Base-by-base conservation (phyloP, 2,888 invertebrate genomes). In the Oxystoma pomonae region DNA sequence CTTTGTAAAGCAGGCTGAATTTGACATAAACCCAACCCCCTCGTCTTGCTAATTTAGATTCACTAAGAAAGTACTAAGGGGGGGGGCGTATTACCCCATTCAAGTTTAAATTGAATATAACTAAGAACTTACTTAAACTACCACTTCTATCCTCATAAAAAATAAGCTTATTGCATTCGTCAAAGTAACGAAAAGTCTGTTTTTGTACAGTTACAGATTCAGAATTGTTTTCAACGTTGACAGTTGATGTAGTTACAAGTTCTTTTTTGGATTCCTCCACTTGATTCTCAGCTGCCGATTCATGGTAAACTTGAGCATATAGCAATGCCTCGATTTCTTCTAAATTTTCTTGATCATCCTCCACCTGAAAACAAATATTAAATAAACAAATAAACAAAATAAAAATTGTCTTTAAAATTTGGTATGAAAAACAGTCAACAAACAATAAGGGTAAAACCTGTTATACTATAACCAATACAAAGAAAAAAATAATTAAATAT, bases 291-390 rank as follows among this genome's bases (percentile, higher is more conserved):
- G 35, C 35, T 12, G 3, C 5, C 5, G 35, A 35, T 35, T 35
- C 66, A 70, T 79, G 77, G 67, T 74, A 73, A 16, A 79, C 71
- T 71, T 79, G 77, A 63, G 77, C 75, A 66, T 79, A 78, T 19
- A 79, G 69, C 49, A 72, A 72, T 3, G 75, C 69, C 71, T 79
- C 78, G 18, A 78, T 55, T 20, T 78, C 77, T 65, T 77, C 75
- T 61, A 77, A 67, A 66, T 35, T 35, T 35, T 35, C 64, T 53
- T 61, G 61, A n/a, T 60, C 56, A 52, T 66, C 65, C 53, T 65
- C 65, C 52, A 61, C 57, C 65, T 65, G 19, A 58, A 63, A 59
- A 22, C 16, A 35, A n/a, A n/a, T n/a, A n/a, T n/a, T n/a, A n/a
- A n/a, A n/a, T n/a, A n/a, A n/a, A n/a, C n/a, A n/a, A n/a, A n/a